Conservation (phyloP, 2,888 invertebrate genomes). For the Pseudanteris insignis region DNA sequence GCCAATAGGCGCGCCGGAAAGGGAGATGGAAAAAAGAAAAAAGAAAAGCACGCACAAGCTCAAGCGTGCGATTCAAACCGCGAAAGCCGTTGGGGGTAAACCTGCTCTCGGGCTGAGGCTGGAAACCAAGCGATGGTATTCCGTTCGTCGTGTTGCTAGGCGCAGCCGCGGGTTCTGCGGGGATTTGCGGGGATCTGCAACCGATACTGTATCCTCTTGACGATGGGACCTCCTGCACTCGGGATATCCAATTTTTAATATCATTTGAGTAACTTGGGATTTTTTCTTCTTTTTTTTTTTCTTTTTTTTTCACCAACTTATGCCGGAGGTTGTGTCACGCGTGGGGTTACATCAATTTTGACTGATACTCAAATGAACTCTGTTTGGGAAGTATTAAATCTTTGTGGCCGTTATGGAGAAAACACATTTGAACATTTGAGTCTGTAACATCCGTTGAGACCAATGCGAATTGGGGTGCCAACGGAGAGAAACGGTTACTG, state of each 20-base stretch:
- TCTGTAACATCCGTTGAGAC: too few species aligned
- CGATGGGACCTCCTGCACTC: conserved; percentile 12
- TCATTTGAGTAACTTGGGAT: not conserved
- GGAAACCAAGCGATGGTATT: conserved; percentile 35
- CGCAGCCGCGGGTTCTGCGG: conserved; percentile 28
- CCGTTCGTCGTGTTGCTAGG: conserved; percentile 39
- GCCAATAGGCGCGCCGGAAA: conserved; percentile 31
- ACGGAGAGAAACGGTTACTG: too few species aligned
- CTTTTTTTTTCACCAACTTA: too few species aligned
- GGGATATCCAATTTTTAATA: not conserved
- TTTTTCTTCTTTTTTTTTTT: too few species aligned
- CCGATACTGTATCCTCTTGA: conserved; percentile 20
- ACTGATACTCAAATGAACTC: too few species aligned
- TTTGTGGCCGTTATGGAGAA: too few species aligned
- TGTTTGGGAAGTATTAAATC: too few species aligned
- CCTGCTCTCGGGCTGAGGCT: conserved; percentile 16
- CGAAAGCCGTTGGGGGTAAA: conserved; percentile 39
- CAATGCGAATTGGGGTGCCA: too few species aligned
- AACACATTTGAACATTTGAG: too few species aligned
- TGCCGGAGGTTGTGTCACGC: too few species aligned
- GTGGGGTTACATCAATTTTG: too few species aligned
- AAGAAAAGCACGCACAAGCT: conserved; percentile 22
- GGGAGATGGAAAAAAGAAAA: conserved; percentile 22
- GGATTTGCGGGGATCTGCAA: conserved; percentile 20
- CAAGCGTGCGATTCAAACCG: conserved; percentile 39